Percentiles rank a stretch among this genome's conserved stretches.
These are phyloP conservation scores for Halcyon leucocephala DNA, from an alignment of 2,797 vertebrate genomes.

Conservation along the genomic window DNA sequence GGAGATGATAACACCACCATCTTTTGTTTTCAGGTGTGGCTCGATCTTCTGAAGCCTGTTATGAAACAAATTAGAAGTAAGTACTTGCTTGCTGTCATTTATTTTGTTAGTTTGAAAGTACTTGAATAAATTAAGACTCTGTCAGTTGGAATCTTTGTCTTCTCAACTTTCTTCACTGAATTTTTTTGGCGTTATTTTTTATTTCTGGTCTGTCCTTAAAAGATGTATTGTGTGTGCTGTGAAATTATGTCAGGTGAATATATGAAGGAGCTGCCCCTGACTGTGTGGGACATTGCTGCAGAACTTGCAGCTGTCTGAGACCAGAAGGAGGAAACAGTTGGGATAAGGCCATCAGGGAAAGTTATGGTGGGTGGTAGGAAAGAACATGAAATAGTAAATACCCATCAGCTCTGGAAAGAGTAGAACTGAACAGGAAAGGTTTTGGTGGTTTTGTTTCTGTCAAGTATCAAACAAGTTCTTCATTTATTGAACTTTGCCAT, in stretches of 20 bases:
- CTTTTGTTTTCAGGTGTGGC: conserved; percentile 88
- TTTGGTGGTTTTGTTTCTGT: neutral
- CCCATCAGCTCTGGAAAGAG: neutral
- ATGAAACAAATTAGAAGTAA: conserved; percentile 96
- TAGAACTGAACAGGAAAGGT: neutral
- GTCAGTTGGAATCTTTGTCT: neutral
- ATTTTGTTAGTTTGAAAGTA: neutral
- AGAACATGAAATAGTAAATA: neutral
- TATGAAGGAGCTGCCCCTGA: neutral
- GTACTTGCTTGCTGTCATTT: conserved; percentile 69
- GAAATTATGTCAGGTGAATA: neutral
- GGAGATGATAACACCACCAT: neutral
- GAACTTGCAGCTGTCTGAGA: neutral
- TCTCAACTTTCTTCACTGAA: neutral
- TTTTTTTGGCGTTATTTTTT: neutral
- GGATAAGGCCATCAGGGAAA: neutral
- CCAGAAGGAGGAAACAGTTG: neutral
- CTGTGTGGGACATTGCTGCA: neutral
- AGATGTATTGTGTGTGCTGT: neutral
- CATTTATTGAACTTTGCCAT: neutral
- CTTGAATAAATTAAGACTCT: neutral
- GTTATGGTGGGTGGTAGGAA: neutral
- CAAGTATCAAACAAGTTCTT: neutral
- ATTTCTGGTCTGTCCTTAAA: neutral
- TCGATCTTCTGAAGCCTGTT: conserved; percentile 96